Evolutionary conservation across 2,113 vertebrate species (phyloP).

Genomic region (Corythaixoides concolor): DNA sequence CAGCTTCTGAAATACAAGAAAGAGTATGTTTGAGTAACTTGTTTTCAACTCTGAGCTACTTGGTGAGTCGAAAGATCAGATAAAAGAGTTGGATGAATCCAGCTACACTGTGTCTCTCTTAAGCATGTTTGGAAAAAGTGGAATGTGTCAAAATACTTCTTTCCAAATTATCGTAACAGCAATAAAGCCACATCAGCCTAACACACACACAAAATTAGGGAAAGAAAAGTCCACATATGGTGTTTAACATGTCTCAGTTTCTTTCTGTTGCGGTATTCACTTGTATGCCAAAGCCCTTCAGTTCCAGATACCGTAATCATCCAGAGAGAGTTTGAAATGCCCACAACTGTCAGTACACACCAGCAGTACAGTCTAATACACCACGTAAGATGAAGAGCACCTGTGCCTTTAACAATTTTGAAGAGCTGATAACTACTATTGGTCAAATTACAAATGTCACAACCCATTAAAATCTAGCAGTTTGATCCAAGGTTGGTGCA

Average conservation of each 20-base stretch:
- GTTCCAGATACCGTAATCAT: not conserved
- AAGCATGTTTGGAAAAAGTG: not conserved
- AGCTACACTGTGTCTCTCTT: not conserved
- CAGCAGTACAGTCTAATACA: not conserved
- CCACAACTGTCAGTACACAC: not conserved
- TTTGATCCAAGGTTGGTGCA: not conserved
- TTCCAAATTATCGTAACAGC: not conserved
- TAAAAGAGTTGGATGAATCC: not conserved
- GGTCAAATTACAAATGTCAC: not conserved
- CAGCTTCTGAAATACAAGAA: slow-evolving; percentile 19
- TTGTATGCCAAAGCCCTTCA: not conserved
- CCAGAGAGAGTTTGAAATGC: not conserved
- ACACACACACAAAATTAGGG: not conserved
- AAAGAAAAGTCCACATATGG: not conserved
- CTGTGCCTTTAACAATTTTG: not conserved
- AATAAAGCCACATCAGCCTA: not conserved
- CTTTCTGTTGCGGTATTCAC: not conserved
- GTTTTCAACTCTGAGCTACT: slow-evolving; percentile 14
- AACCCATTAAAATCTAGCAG: not conserved
- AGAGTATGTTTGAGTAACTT: not conserved
- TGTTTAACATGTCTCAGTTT: not conserved
- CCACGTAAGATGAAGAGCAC: not conserved
- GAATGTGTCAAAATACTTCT: not conserved
- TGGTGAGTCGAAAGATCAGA: not conserved
- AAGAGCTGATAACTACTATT: not conserved